Conservation (phyloP, 1,140 invertebrate genomes). For the Drosophila pruinosa region DNA sequence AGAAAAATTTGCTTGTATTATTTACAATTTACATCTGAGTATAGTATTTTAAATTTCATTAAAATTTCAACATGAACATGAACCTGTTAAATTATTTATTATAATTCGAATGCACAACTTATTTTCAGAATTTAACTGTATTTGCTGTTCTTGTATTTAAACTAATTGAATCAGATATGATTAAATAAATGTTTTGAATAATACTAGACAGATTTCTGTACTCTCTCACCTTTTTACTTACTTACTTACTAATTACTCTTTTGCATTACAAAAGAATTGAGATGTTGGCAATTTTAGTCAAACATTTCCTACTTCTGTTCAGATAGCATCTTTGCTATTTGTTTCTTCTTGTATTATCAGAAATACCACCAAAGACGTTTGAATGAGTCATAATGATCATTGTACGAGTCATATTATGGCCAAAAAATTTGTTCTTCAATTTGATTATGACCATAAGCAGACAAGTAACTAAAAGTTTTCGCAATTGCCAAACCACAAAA, state of each 20-base stretch:
- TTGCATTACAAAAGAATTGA: neutral
- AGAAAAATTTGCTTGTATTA: too few relatives aligned
- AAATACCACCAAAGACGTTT: constrained; percentile 11
- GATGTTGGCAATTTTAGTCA: neutral
- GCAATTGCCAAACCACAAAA: constrained; percentile 19
- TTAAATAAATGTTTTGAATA: neutral
- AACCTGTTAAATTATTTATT: too few relatives aligned
- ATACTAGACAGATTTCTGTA: neutral
- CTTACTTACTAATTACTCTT: neutral
- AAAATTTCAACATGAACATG: too few relatives aligned
- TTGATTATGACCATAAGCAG: constrained; percentile 71
- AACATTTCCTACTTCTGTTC: constrained; percentile 5
- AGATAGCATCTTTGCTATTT: constrained; percentile 6
- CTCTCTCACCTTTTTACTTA: neutral
- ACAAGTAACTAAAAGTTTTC: constrained; percentile 22
- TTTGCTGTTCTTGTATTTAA: too few relatives aligned
- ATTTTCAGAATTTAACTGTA: too few relatives aligned
- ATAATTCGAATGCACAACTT: too few relatives aligned
- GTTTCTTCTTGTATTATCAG: constrained; percentile 1
- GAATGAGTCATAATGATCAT: constrained; percentile 52
- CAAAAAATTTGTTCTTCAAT: constrained; percentile 52
- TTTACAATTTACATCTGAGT: too few relatives aligned
- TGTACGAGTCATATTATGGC: neutral
- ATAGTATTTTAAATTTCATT: too few relatives aligned
- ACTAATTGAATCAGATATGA: too few relatives aligned